These are phyloP conservation scores for Lepetodrilus schrolli DNA, from an alignment of 2,888 invertebrate genomes.

Conservation along the genomic window DNA sequence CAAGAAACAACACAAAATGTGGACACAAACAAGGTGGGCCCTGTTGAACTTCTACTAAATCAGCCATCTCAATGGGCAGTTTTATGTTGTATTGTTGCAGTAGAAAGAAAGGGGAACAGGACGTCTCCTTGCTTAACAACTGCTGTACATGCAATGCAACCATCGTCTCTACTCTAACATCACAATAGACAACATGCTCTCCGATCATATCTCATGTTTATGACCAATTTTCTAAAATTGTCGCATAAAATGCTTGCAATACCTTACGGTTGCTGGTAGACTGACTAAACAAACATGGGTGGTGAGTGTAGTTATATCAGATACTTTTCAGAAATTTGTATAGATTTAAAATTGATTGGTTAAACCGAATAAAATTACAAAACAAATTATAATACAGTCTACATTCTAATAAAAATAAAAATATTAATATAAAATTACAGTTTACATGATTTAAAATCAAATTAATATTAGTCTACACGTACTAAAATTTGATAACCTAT, in stretches of 20 bases:
- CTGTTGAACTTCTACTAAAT: constrained; percentile 1
- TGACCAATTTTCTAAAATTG: constrained; percentile 5
- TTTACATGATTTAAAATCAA: too few relatives aligned
- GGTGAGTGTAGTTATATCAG: background rate
- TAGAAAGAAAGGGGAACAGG: background rate
- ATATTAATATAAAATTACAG: too few relatives aligned
- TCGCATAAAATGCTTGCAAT: background rate
- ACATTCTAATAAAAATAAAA: too few relatives aligned
- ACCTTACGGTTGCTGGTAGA: too few relatives aligned
- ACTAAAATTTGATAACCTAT: too few relatives aligned
- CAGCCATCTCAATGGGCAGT: background rate
- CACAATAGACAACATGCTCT: constrained; percentile 16
- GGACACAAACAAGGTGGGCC: background rate
- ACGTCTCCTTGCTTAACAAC: constrained; percentile 7
- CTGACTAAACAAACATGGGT: background rate
- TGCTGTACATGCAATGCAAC: background rate
- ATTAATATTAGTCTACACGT: too few relatives aligned
- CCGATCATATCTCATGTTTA: constrained; percentile 25
- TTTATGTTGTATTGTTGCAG: background rate
- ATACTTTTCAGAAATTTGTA: too few relatives aligned
- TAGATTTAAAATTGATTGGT: too few relatives aligned
- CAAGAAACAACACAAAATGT: constrained; percentile 1
- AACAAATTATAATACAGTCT: too few relatives aligned
- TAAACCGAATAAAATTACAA: too few relatives aligned
- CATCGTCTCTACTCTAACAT: background rate